These are phyloP conservation scores for Spermophilus dauricus DNA, from an alignment of 2,113 vertebrate species.

Conservation along the genomic window DNA sequence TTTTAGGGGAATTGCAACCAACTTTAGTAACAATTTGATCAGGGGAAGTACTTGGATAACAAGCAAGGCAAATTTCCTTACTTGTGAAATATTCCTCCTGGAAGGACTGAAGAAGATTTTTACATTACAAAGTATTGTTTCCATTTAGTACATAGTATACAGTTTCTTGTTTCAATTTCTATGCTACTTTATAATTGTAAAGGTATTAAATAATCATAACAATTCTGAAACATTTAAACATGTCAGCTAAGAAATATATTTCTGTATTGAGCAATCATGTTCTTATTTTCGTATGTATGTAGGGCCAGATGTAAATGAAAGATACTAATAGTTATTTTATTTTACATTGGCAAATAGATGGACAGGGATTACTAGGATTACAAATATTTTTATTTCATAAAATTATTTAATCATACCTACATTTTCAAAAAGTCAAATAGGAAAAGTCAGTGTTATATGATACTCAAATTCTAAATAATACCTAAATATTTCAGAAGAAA, in stretches of 20 bases:
- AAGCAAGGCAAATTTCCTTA: neutral
- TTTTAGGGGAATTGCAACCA: neutral
- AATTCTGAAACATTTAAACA: neutral
- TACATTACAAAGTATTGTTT: neutral
- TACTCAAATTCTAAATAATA: neutral
- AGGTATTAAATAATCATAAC: neutral
- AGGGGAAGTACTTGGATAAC: neutral
- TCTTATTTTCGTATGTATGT: neutral
- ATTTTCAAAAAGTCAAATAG: slow-evolving; percentile 13
- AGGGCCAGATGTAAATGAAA: neutral
- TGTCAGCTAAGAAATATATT: neutral
- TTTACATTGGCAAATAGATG: neutral
- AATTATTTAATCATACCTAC: neutral
- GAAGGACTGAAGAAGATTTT: neutral
- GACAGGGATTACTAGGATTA: neutral
- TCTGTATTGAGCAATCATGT: neutral
- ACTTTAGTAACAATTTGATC: neutral
- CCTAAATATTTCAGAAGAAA: neutral
- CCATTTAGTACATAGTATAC: neutral
- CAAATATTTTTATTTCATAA: neutral
- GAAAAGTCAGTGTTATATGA: neutral
- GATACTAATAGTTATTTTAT: neutral
- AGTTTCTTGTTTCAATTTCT: neutral
- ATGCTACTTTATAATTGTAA: neutral
- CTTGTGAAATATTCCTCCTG: neutral